phyloP scores from a whole-genome alignment of 2,797 vertebrate species.

The Pipistrellus nathusii region DNA sequence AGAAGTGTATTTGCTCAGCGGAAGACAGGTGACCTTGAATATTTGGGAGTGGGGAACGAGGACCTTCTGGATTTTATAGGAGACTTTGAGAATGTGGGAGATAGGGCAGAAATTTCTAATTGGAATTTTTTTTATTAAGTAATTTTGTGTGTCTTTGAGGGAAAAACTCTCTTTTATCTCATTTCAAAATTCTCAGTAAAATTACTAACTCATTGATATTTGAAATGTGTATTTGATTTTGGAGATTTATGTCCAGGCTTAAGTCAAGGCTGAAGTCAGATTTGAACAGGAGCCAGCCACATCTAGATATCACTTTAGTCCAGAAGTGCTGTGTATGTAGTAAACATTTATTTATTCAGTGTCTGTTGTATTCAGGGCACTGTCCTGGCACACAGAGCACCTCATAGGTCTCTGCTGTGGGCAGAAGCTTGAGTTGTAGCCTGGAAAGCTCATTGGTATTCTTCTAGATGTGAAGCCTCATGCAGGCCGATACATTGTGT shows the following conservation, averaged over 20 bases:
- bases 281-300: background rate
- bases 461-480: background rate
- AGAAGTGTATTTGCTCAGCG: background rate
- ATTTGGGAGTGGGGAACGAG: background rate
- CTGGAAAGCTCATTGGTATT: background rate
- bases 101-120: background rate
- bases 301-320: background rate
- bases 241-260: background rate
- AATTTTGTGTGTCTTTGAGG: constrained; percentile 26
- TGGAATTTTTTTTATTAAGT: background rate
- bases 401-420: background rate
- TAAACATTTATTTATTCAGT: background rate
- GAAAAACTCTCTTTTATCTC: background rate
- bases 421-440: background rate
- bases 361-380: background rate
- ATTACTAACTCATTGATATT: background rate
- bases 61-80: background rate
- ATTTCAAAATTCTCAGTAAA: background rate
- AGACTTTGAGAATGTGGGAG: background rate
- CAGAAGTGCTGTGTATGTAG: background rate
- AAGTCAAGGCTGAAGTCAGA: background rate
- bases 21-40: background rate
- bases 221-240: constrained; percentile 36
- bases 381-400: background rate
- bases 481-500: background rate